Base-by-base conservation (phyloP, 2,888 invertebrate species). In the Teleogryllus oceanicus region DNA sequence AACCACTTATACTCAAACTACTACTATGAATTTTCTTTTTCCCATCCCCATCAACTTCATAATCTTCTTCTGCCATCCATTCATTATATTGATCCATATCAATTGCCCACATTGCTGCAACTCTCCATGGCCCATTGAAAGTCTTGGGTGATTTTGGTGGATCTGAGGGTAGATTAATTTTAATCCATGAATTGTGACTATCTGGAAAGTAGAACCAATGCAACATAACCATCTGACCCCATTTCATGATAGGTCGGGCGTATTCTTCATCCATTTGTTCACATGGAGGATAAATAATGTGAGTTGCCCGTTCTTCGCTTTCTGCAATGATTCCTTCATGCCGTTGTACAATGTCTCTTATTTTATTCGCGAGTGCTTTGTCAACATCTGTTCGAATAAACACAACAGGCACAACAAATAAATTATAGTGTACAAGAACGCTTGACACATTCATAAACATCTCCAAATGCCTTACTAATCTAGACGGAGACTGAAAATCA, bases 51-150 rank as follows among this genome's bases (percentile, higher is more conserved):
- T 96, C 96, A n/a, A 96, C 94, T 87, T 98, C 97, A 85, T 98
- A 99, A 88, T 99, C 99, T 86, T 98, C 98, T 87, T 98, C 98
- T 85, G 95, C 95, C 97, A 98, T 98, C 97, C 98, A 98, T 88
- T 98, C 98, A 88, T 98, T 98, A 88, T 96, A 98, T 85, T 95
- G 94, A 85, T 97, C 96, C 84, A 97, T 90, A 87, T 98, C 97
- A 75, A 96, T 89, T 78, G 94, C 92, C 98, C 98, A 99, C 1
- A 95, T 92, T 74, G 96, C 95, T 10, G 94, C 92, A 76, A 98
- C 85, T 82, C 84, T 81, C 85, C 85, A 85, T 11, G 83, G 83
- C 3, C 83, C 81, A 21, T 84, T 82, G 75, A 84, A 84, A 1
- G 84, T 82, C 10, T 83, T 83, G 13, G 87, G 86, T 37, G 88